Percentiles rank a stretch among this genome's conserved stretches.
phyloP scores from a whole-genome alignment of 2,113 vertebrate species.

The Phocoena sinus region DNA sequence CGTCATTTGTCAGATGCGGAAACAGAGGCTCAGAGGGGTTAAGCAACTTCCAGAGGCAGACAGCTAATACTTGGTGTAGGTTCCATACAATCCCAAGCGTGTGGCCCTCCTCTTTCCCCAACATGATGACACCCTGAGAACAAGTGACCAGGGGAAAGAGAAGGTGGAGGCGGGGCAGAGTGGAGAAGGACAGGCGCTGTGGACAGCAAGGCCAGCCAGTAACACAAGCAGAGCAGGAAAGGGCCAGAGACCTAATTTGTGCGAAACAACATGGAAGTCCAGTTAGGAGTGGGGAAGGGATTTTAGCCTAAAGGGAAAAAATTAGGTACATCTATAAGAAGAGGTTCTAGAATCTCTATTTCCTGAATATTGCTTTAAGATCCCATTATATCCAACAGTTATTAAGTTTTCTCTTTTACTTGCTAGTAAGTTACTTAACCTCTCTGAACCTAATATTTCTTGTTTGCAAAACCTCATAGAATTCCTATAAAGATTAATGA shows the following conservation, averaged over 20 bases:
- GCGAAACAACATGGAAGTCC: neutral
- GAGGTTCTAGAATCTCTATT: neutral
- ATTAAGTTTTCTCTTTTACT: neutral
- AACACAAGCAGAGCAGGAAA: neutral
- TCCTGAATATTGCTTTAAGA: neutral
- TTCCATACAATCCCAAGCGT: neutral
- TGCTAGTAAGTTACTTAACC: neutral
- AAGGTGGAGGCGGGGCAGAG: rapidly evolving
- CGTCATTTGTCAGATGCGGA: neutral
- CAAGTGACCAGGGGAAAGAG: neutral
- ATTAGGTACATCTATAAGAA: neutral
- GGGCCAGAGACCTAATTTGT: neutral
- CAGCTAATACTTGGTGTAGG: neutral
- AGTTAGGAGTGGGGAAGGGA: neutral
- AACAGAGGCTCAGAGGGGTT: neutral
- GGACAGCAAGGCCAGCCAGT: neutral
- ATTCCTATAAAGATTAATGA: neutral
- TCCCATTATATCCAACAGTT: neutral
- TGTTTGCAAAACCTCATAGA: neutral
- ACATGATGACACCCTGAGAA: rapidly evolving
- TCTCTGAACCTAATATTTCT: neutral
- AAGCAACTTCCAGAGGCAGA: neutral
- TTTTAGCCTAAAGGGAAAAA: neutral
- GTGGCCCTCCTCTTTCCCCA: neutral
- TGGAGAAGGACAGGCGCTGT: neutral